phyloP scores from a whole-genome alignment of 2,797 vertebrate genomes.

The Hirundo rustica region DNA sequence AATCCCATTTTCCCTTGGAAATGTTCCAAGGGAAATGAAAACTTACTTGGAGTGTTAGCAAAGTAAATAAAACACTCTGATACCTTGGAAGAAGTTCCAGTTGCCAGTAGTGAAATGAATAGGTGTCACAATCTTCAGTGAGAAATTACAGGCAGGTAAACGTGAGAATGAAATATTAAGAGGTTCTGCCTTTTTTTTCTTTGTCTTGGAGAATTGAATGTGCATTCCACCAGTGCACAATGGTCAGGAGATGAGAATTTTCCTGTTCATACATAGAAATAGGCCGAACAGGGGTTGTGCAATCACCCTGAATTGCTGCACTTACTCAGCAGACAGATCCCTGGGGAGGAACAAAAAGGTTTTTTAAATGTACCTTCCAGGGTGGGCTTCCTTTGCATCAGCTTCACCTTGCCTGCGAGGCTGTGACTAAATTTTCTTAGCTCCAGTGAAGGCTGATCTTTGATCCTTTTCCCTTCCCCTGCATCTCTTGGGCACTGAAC shows the following conservation, averaged over 20 bases:
- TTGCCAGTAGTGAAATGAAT: background rate
- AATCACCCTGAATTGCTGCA: slow-evolving; percentile 19
- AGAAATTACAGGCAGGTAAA: background rate
- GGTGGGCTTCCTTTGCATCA: background rate
- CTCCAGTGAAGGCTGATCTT: background rate
- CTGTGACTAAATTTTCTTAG: background rate
- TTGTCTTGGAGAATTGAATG: background rate
- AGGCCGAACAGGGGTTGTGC: slow-evolving; percentile 4
- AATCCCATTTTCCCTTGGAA: slow-evolving; percentile 45
- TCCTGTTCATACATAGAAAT: background rate
- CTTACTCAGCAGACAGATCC: background rate
- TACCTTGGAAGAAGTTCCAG: background rate
- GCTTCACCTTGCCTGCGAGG: background rate
- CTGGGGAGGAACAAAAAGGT: background rate
- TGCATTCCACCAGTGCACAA: background rate
- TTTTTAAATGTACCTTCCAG: background rate
- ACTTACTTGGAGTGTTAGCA: background rate
- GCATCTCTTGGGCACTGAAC: background rate
- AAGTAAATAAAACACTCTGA: slow-evolving; percentile 16
- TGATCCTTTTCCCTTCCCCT: background rate
- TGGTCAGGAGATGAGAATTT: background rate
- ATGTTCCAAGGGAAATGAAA: slow-evolving; percentile 29
- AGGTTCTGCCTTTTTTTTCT: background rate
- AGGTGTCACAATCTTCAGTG: background rate
- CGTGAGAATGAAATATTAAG: background rate